These are phyloP conservation scores for Drosophila vallismaia DNA, from an alignment of 2,888 invertebrate genomes.

Conservation along the genomic window DNA sequence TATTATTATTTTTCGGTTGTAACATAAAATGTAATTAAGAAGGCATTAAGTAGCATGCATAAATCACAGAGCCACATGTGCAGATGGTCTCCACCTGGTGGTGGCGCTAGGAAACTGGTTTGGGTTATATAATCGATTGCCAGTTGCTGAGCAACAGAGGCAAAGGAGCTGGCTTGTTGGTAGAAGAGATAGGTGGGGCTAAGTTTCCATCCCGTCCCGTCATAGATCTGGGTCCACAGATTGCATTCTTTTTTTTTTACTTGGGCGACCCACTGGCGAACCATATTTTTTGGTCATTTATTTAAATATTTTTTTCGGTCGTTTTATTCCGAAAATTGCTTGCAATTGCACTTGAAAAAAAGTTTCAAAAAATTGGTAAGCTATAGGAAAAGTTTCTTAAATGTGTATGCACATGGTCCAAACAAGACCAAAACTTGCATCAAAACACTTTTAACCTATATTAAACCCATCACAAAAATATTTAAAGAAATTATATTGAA, in stretches of 20 bases:
- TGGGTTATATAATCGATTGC: slow-evolving; percentile 22
- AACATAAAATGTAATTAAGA: slow-evolving; percentile 79
- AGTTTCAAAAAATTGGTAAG: background rate
- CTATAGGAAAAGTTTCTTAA: background rate
- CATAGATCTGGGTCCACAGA: slow-evolving; percentile 67
- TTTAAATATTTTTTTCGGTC: slow-evolving; percentile 30
- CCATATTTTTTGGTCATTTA: slow-evolving; percentile 58
- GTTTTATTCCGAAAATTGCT: slow-evolving; percentile 34
- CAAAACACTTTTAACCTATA: background rate
- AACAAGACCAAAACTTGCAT: background rate
- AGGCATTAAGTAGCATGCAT: slow-evolving; percentile 77
- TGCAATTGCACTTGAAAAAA: slow-evolving; percentile 9
- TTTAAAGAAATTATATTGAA: too few relatives aligned
- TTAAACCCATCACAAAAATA: background rate
- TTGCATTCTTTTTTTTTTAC: slow-evolving; percentile 58
- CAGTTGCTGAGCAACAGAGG: background rate
- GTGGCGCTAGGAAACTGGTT: slow-evolving; percentile 18
- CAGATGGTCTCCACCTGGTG: slow-evolving; percentile 21
- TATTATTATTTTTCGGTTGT: slow-evolving; percentile 45
- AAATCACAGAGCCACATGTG: slow-evolving; percentile 68
- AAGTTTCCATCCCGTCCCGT: slow-evolving; percentile 16
- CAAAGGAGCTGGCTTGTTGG: background rate
- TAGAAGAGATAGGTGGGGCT: slow-evolving; percentile 7
- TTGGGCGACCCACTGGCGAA: slow-evolving; percentile 68
- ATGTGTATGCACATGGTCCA: background rate